phyloP scores from a whole-genome alignment of 2,113 vertebrate species.

The Noctilio leporinus region DNA sequence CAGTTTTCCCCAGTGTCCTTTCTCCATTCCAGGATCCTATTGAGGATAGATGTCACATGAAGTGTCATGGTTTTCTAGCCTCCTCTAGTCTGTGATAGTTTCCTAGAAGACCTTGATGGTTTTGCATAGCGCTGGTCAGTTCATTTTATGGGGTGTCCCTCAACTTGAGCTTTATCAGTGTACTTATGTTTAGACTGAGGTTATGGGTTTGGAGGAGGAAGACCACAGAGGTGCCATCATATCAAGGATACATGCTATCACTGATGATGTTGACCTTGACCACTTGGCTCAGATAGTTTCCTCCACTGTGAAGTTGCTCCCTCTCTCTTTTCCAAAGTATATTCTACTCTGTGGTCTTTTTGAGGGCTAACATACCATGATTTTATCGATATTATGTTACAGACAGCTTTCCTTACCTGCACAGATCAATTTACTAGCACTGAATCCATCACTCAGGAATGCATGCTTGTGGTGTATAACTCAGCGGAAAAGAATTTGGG shows the following conservation, averaged over 20 bases:
- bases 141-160: neutral
- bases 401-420: neutral
- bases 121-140: neutral
- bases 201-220: neutral
- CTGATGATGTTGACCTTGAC: neutral
- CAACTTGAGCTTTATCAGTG: neutral
- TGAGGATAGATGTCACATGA: neutral
- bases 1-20: neutral
- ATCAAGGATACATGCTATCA: neutral
- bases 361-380: neutral
- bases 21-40: neutral
- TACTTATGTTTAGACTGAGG: neutral
- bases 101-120: neutral
- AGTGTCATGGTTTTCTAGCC: neutral
- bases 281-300: neutral
- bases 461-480: neutral
- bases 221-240: neutral
- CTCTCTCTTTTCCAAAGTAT: neutral
- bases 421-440: neutral
- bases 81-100: neutral
- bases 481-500: conserved; percentile 5
- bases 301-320: neutral
- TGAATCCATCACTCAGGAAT: neutral
- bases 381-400: neutral
- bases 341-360: neutral